These are phyloP conservation scores for Mechanitis messenoides DNA, from an alignment of 2,888 invertebrate species.

Conservation along the genomic window DNA sequence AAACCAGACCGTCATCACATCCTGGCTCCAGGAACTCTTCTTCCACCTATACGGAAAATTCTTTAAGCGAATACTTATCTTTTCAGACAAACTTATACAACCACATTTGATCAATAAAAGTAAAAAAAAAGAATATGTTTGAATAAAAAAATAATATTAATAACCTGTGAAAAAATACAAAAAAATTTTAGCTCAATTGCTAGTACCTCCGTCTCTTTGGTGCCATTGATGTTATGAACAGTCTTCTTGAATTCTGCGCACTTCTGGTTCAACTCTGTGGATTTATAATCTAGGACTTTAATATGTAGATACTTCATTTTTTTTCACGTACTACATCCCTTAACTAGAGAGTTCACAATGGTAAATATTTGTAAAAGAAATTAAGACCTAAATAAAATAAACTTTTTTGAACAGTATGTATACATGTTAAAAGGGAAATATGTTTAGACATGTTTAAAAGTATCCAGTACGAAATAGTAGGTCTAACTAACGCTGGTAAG, in stretches of 20 bases:
- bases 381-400: neutral
- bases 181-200: too few species aligned
- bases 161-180: too few species aligned
- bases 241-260: slow-evolving; percentile 68
- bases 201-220: slow-evolving; percentile 57
- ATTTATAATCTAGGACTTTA: neutral
- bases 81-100: neutral
- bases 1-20: slow-evolving; percentile 68
- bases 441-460: neutral
- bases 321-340: too few species aligned
- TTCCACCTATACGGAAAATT: slow-evolving; percentile 47
- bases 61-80: too few species aligned
- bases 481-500: slow-evolving; percentile 52
- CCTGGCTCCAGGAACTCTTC: slow-evolving; percentile 69
- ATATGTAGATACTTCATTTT: too few species aligned
- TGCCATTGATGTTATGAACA: slow-evolving; percentile 46
- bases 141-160: neutral
- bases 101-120: too few species aligned
- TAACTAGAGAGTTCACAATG: too few species aligned
- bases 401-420: too few species aligned
- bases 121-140: neutral
- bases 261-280: slow-evolving; percentile 59
- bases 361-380: neutral
- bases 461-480: neutral
- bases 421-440: neutral